Conservation (phyloP, 1,140 invertebrate genomes). For the Drosophila parabipectinata region DNA sequence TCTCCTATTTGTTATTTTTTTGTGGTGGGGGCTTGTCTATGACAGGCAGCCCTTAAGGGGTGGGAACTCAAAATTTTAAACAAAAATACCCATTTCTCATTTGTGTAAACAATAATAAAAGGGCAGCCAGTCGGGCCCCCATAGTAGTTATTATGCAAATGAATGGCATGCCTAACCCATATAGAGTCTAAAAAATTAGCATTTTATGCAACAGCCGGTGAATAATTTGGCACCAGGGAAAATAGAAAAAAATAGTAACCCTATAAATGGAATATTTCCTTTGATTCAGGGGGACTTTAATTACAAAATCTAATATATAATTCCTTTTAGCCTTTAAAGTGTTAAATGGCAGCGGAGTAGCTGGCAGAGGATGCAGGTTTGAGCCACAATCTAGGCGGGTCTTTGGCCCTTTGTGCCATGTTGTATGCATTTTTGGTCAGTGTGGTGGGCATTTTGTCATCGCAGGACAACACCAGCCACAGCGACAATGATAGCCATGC, state of each 20-base stretch:
- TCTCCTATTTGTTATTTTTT: neutral
- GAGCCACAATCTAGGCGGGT: constrained; percentile 13
- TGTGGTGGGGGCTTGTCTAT: neutral
- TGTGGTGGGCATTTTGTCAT: constrained; percentile 64
- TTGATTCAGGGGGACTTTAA: neutral
- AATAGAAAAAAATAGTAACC: neutral
- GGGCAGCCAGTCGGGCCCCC: constrained; percentile 3
- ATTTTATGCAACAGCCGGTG: constrained; percentile 54
- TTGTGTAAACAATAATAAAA: constrained; percentile 39
- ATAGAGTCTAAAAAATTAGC: constrained; percentile 47
- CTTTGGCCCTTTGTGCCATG: constrained; percentile 50
- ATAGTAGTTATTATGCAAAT: constrained; percentile 51
- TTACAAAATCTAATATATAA: neutral
- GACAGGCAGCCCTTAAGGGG: constrained; percentile 1
- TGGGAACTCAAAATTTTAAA: constrained; percentile 29
- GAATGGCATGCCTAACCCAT: constrained; percentile 34
- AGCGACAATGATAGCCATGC: constrained; percentile 60
- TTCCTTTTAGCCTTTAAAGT: neutral
- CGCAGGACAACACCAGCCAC: constrained; percentile 24
- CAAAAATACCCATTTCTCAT: constrained; percentile 41
- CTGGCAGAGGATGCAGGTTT: neutral
- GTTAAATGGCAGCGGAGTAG: constrained; percentile 30
- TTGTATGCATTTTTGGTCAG: constrained; percentile 75
- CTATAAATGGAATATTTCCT: neutral
- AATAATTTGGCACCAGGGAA: constrained; percentile 36